A percentile compares a stretch with the other conserved stretches of the same genome.
Evolutionary conservation across 2,113 vertebrate species (phyloP).

Genomic region (Spilogale gracilis): DNA sequence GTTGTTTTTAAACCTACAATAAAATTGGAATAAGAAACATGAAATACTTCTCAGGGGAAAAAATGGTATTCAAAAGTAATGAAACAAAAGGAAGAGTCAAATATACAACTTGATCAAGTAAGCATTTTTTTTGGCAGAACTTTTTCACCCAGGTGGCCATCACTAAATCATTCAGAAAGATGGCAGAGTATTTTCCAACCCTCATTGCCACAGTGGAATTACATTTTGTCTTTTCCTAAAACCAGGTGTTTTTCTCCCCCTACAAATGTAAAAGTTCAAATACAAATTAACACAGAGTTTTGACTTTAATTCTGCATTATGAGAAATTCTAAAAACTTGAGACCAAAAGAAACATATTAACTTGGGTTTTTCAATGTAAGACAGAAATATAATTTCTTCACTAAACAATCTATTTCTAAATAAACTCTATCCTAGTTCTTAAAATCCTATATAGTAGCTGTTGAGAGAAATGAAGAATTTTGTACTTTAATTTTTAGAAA

Average conservation of each 20-base stretch:
- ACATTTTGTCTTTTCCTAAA: slow-evolving; percentile 60
- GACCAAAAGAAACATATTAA: not conserved
- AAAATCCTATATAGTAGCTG: slow-evolving; percentile 56
- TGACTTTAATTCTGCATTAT: not conserved
- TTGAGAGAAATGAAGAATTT: slow-evolving; percentile 56
- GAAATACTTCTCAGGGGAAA: not conserved
- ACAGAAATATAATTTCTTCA: slow-evolving; percentile 31
- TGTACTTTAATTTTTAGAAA: slow-evolving; percentile 74
- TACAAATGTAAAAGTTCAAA: slow-evolving; percentile 44
- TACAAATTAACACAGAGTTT: not conserved
- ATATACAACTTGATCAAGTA: not conserved
- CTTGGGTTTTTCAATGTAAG: slow-evolving; percentile 40
- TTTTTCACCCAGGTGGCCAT: not conserved
- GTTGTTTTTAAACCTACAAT: not conserved
- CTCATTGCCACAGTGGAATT: not conserved
- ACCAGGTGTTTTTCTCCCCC: not conserved
- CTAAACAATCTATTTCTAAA: slow-evolving; percentile 55
- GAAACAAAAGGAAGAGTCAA: not conserved
- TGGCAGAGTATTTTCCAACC: not conserved
- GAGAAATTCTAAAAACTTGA: slow-evolving; percentile 15
- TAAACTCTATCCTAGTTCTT: slow-evolving; percentile 57
- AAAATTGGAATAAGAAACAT: not conserved
- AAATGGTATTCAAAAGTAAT: not conserved
- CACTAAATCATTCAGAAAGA: slow-evolving; percentile 31
- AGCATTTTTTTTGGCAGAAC: not conserved